These are phyloP conservation scores for Gouania willdenowi DNA, from an alignment of 2,797 vertebrate species.

Conservation along the genomic window DNA sequence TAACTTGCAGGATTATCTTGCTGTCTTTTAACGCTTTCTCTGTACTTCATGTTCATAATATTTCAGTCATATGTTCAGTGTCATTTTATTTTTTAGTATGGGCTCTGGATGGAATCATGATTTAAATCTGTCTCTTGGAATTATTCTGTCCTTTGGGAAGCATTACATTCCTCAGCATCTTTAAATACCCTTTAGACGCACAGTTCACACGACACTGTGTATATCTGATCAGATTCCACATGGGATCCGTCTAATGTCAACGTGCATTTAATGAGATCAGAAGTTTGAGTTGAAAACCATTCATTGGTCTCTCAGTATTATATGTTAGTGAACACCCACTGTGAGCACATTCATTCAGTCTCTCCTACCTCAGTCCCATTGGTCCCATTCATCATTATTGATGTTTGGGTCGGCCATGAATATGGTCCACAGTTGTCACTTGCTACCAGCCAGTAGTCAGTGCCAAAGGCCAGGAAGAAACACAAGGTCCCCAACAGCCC, in stretches of 20 bases:
- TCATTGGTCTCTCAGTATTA: too few relatives aligned
- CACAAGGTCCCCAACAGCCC: constrained; percentile 76
- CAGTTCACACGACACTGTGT: not conserved
- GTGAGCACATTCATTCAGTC: not conserved
- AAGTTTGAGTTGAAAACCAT: too few relatives aligned
- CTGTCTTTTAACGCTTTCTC: too few relatives aligned
- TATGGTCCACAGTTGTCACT: constrained; percentile 74
- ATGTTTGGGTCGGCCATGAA: constrained; percentile 12
- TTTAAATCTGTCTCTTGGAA: not conserved
- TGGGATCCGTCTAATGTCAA: too few relatives aligned
- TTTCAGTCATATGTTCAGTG: too few relatives aligned
- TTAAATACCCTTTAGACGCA: constrained; percentile 20
- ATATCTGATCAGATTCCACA: constrained; percentile 21
- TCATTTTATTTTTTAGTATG: too few relatives aligned
- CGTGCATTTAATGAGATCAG: constrained; percentile 4
- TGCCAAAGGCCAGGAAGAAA: constrained; percentile 81
- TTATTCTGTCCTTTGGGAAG: not conserved
- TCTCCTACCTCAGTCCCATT: constrained; percentile 64
- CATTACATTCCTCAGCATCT: constrained; percentile 3
- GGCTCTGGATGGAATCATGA: not conserved
- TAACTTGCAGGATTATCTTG: too few relatives aligned
- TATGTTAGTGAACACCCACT: not conserved
- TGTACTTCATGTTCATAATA: too few relatives aligned
- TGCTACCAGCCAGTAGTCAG: constrained; percentile 87
- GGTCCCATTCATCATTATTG: constrained; percentile 11